These are phyloP conservation scores for Patagioenas fasciata DNA, from an alignment of 2,113 vertebrate genomes.

Conservation along the genomic window DNA sequence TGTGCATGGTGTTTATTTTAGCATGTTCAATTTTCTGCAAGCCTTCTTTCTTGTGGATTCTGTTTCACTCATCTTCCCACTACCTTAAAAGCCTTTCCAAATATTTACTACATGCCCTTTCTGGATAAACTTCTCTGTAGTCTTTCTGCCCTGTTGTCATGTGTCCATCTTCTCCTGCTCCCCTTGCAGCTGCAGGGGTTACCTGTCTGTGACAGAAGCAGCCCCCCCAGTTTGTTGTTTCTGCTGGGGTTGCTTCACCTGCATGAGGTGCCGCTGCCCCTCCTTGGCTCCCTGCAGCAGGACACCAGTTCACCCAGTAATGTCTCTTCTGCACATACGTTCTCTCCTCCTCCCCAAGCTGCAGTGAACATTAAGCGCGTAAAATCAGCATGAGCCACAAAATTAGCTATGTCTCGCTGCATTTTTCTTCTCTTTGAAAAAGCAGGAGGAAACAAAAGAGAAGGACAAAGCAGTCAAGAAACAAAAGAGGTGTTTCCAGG, in stretches of 20 bases:
- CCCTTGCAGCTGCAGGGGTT: neutral
- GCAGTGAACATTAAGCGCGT: neutral
- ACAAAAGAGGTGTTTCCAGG: neutral
- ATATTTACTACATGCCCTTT: neutral
- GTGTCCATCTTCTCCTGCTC: neutral
- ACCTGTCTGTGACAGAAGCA: neutral
- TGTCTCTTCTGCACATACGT: fast-evolving
- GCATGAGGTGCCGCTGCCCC: neutral
- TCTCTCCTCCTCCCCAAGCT: neutral
- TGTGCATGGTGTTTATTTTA: neutral
- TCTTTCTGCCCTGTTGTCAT: neutral
- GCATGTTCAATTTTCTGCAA: neutral
- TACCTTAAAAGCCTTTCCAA: neutral
- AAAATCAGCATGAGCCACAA: neutral
- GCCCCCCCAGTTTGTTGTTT: neutral
- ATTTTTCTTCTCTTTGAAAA: neutral
- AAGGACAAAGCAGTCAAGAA: neutral
- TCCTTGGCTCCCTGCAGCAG: neutral
- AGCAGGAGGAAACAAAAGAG: neutral
- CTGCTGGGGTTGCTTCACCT: neutral
- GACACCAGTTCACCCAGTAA: neutral
- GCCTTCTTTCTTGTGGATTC: neutral
- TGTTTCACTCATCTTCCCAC: neutral
- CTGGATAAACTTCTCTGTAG: neutral
- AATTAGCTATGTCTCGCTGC: neutral